phyloP scores from a whole-genome alignment of 2,797 vertebrate genomes.

The Capromys pilorides region DNA sequence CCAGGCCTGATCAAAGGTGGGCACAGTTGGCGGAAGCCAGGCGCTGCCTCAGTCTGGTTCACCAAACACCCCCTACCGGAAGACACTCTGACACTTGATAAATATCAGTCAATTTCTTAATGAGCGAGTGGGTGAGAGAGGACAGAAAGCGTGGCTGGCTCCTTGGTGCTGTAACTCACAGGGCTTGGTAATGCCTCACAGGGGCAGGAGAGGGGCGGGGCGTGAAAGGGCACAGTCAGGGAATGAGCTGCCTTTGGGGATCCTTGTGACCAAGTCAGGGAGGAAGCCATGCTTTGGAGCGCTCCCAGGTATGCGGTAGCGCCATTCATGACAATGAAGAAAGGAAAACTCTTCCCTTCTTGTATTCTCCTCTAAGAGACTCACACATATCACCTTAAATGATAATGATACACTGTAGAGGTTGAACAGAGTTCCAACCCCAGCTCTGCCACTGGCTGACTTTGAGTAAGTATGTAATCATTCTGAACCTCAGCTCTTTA shows the following conservation, averaged over 20 bases:
- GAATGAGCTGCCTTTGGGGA: not conserved
- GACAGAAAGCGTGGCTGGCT: not conserved
- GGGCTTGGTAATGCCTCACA: not conserved
- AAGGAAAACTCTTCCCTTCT: not conserved
- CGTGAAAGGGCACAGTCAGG: not conserved
- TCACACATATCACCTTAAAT: not conserved
- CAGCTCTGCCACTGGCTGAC: not conserved
- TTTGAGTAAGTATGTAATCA: not conserved
- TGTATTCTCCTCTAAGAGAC: not conserved
- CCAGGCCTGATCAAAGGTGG: not conserved
- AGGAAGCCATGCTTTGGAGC: not conserved
- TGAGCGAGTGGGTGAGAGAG: not conserved
- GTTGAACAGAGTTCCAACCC: not conserved
- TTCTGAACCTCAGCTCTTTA: slow-evolving; percentile 11
- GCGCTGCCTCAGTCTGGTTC: not conserved
- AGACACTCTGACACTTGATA: not conserved
- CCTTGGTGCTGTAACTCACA: too few species aligned
- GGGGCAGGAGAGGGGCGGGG: not conserved
- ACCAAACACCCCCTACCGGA: not conserved
- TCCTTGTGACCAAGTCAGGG: not conserved
- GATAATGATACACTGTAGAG: not conserved
- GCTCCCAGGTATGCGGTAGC: not conserved
- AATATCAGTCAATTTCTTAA: not conserved
- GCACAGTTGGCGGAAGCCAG: not conserved
- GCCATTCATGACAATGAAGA: not conserved